These are phyloP conservation scores for Philopotamus ludificatus DNA, from an alignment of 1,140 invertebrate species.

Conservation along the genomic window DNA sequence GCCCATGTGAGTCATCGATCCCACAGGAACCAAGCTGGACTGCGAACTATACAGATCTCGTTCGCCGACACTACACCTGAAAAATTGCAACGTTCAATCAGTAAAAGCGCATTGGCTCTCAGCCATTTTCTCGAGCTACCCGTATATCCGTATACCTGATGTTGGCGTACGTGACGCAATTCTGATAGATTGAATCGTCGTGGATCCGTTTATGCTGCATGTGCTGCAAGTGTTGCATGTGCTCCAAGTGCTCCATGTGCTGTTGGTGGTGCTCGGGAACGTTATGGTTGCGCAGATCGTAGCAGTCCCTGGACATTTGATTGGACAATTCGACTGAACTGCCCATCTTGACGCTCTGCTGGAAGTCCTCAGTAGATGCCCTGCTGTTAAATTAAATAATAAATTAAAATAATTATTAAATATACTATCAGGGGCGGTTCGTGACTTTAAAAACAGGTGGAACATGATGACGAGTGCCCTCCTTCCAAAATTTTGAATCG, in stretches of 20 bases:
- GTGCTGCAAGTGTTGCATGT: constrained; percentile 19
- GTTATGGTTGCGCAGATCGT: constrained; percentile 32
- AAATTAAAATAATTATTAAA: too few species aligned
- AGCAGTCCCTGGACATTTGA: constrained; percentile 23
- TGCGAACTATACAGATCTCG: constrained; percentile 34
- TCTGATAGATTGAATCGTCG: constrained; percentile 56
- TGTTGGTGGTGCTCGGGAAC: constrained; percentile 26
- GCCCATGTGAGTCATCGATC: constrained; percentile 9
- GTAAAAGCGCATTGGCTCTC: not conserved
- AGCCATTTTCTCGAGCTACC: not conserved
- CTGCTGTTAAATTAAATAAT: constrained; percentile 4
- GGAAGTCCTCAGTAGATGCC: constrained; percentile 34
- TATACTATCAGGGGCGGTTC: too few species aligned
- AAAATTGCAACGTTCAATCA: not conserved
- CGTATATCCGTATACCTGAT: constrained; percentile 45
- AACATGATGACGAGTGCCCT: too few species aligned
- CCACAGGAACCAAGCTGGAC: constrained; percentile 15
- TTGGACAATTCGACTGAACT: constrained; percentile 16
- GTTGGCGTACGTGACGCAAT: constrained; percentile 56
- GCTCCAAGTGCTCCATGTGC: constrained; percentile 13
- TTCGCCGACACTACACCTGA: constrained; percentile 35
- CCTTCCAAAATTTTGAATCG: too few species aligned
- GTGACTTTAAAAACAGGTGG: too few species aligned
- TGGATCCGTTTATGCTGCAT: constrained; percentile 45
- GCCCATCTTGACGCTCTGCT: constrained; percentile 29